A percentile compares a stretch with the other conserved stretches of the same genome.
phyloP scores from a whole-genome alignment of 2,888 invertebrate species.

The Diadromus collaris region DNA sequence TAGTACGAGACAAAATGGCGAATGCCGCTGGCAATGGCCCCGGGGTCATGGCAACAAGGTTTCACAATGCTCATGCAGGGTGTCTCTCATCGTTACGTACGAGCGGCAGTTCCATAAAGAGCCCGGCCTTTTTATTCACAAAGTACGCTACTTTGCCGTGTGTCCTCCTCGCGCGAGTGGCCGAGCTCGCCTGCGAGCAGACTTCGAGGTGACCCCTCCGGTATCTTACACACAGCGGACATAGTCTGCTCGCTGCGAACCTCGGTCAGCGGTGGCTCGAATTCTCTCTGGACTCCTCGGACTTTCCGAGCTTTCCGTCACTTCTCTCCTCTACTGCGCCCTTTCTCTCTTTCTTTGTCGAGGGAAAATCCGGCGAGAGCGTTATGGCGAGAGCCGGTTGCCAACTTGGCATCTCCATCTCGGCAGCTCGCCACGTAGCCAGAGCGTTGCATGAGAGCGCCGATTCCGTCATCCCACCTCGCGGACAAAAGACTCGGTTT shows the following conservation, averaged over 20 bases:
- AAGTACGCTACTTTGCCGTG: slow-evolving; percentile 71
- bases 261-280: slow-evolving; percentile 10
- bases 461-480: slow-evolving; percentile 26
- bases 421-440: slow-evolving; percentile 37
- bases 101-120: slow-evolving; percentile 70
- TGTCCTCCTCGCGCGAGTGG: slow-evolving; percentile 51
- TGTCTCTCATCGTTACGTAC: slow-evolving; percentile 70
- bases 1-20: slow-evolving; percentile 13
- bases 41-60: slow-evolving; percentile 47
- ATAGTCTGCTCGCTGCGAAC: slow-evolving; percentile 24
- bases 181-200: slow-evolving; percentile 10
- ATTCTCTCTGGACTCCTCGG: slow-evolving; percentile 30
- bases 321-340: slow-evolving; percentile 23
- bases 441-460: slow-evolving; percentile 19
- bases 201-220: slow-evolving; percentile 36
- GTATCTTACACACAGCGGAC: slow-evolving; percentile 23
- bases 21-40: slow-evolving; percentile 57
- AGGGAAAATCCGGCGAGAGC: slow-evolving; percentile 44
- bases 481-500: slow-evolving; percentile 55
- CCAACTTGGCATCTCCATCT: slow-evolving; percentile 47
- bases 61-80: slow-evolving; percentile 68
- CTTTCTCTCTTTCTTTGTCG: slow-evolving; percentile 45
- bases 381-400: slow-evolving; percentile 45
- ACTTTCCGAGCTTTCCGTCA: slow-evolving; percentile 16
- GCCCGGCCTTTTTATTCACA: slow-evolving; percentile 65